phyloP scores from a whole-genome alignment of 1,140 invertebrate species.

The Bradynema listronoti region DNA sequence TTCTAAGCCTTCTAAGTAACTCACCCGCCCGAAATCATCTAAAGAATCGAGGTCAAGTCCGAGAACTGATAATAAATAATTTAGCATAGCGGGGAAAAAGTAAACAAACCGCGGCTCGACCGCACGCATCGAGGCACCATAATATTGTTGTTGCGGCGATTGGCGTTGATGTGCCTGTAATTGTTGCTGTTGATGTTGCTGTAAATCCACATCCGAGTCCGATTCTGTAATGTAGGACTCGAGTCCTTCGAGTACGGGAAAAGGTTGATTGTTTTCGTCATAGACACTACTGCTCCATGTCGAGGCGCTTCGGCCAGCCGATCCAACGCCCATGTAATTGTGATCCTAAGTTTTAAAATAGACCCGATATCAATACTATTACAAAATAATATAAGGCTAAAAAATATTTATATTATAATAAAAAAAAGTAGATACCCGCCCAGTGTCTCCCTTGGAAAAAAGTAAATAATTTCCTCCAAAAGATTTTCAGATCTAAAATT shows the following conservation, averaged over 20 bases:
- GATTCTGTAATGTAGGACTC: conserved; percentile 5
- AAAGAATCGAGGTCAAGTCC: too few species aligned
- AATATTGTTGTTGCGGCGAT: neutral
- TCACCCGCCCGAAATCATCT: too few species aligned
- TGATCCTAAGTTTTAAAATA: too few species aligned
- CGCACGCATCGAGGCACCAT: neutral
- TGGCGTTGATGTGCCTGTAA: neutral
- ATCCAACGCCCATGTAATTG: neutral
- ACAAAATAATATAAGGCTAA: too few species aligned
- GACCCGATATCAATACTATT: too few species aligned
- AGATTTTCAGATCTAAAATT: neutral
- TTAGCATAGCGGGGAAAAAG: neutral
- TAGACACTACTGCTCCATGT: neutral
- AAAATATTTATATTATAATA: too few species aligned
- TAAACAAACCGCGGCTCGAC: neutral
- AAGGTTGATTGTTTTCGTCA: conserved; percentile 6
- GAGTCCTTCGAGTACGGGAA: conserved; percentile 2
- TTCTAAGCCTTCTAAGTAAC: too few species aligned
- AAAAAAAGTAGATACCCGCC: too few species aligned
- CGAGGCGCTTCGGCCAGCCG: conserved; percentile 1
- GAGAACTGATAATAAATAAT: neutral
- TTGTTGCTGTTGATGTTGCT: neutral
- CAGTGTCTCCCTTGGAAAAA: too few species aligned
- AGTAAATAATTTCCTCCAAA: neutral
- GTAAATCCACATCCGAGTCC: neutral